Percentiles rank a stretch among this genome's conserved stretches.
Conservation (phyloP, 2,888 invertebrate species). For the Microplitis deprimator region DNA sequence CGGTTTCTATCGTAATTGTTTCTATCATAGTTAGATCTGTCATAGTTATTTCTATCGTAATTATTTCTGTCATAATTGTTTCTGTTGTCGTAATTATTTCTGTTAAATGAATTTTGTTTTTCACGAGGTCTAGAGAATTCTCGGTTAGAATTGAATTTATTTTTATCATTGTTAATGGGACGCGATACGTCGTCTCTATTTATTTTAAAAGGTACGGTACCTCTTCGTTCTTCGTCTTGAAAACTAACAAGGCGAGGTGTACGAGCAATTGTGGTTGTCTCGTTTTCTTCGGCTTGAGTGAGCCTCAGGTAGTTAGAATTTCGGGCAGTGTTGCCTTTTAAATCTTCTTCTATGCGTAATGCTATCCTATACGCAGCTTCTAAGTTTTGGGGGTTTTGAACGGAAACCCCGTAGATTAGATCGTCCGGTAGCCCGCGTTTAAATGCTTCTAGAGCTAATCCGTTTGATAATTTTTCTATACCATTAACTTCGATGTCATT, state of each 20-base stretch:
- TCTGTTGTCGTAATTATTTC: neutral
- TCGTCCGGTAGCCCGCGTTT: slow-evolving; percentile 39
- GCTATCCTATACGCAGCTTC: neutral
- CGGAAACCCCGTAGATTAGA: slow-evolving; percentile 34
- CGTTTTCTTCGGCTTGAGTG: neutral
- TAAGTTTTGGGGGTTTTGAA: slow-evolving; percentile 5
- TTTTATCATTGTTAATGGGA: no score
- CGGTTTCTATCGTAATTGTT: neutral
- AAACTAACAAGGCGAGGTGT: neutral
- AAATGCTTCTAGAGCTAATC: slow-evolving; percentile 34
- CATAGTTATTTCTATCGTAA: neutral
- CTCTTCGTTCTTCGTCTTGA: neutral
- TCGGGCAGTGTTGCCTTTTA: neutral
- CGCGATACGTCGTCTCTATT: no score
- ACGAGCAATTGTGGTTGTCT: neutral
- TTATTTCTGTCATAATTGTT: no score
- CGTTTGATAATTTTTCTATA: no score
- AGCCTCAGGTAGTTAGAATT: neutral
- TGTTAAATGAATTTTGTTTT: neutral
- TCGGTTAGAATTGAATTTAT: no score
- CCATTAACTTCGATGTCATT: neutral
- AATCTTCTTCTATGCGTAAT: neutral
- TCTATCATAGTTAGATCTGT: neutral
- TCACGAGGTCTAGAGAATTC: no score
- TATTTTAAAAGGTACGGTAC: neutral